Evolutionary conservation across 2,888 invertebrate genomes (phyloP).

Genomic region (Drosophila atripex): DNA sequence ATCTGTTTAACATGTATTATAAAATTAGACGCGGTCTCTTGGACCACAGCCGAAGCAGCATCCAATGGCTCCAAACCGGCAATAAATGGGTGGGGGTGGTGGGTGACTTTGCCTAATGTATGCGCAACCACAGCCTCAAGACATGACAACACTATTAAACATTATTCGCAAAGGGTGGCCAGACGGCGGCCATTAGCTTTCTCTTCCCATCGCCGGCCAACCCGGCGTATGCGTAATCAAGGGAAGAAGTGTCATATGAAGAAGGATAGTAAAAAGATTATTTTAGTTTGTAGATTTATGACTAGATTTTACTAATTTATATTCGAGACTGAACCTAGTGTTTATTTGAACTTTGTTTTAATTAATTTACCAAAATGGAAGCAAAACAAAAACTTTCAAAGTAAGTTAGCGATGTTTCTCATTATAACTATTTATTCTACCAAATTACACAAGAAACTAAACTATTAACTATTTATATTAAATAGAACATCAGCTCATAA

Average conservation of each 20-base stretch:
- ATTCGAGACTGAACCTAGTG: not conserved
- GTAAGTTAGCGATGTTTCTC: too few species aligned
- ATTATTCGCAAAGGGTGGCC: slow-evolving; percentile 56
- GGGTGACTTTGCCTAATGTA: slow-evolving; percentile 64
- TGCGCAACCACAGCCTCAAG: slow-evolving; percentile 74
- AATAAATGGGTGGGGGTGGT: slow-evolving; percentile 21
- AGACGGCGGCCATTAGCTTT: not conserved
- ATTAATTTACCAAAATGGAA: not conserved
- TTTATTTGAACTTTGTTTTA: too few species aligned
- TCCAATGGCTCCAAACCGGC: not conserved
- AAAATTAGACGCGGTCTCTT: slow-evolving; percentile 76
- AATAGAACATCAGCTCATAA: too few species aligned
- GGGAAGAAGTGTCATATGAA: not conserved
- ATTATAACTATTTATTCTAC: too few species aligned
- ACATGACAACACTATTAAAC: slow-evolving; percentile 78
- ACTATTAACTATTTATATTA: too few species aligned
- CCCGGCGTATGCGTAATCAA: slow-evolving; percentile 54
- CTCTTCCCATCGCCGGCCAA: slow-evolving; percentile 35
- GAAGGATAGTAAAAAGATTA: not conserved
- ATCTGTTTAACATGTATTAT: slow-evolving; percentile 79
- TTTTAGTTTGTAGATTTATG: not conserved
- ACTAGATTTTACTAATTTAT: not conserved
- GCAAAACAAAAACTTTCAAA: too few species aligned
- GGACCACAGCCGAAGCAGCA: slow-evolving; percentile 51
- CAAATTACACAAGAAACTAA: too few species aligned